phyloP scores from a whole-genome alignment of 2,888 invertebrate genomes.

The Orthosia incerta region DNA sequence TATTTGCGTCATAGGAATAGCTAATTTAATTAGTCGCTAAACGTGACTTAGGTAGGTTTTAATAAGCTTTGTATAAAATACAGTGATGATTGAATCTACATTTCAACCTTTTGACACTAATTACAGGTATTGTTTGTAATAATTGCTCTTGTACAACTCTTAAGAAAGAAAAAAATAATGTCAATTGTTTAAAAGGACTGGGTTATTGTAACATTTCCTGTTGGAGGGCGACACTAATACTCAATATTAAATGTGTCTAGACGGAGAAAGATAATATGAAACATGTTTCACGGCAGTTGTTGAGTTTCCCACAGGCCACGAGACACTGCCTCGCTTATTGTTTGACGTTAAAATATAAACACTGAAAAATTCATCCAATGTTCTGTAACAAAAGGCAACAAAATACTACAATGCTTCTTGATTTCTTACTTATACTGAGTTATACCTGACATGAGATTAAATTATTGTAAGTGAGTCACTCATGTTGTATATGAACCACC shows the following conservation, averaged over 20 bases:
- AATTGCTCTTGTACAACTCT: constrained; percentile 28
- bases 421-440: constrained; percentile 25
- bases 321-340: constrained; percentile 57
- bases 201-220: constrained; percentile 40
- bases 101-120: constrained; percentile 22
- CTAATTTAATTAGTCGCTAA: constrained; percentile 5
- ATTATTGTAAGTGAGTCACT: constrained; percentile 20
- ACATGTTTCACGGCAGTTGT: constrained; percentile 74
- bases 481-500: background rate
- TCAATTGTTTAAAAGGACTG: constrained; percentile 17
- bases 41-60: background rate
- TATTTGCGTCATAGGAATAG: background rate
- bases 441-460: background rate
- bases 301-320: constrained; percentile 75
- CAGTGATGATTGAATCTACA: constrained; percentile 1
- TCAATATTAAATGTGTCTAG: constrained; percentile 74
- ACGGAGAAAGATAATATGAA: constrained; percentile 73
- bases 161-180: background rate
- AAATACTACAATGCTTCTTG: constrained; percentile 23
- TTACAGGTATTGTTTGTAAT: constrained; percentile 24
- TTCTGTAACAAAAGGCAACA: constrained; percentile 32
- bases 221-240: constrained; percentile 49
- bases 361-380: constrained; percentile 55
- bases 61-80: background rate
- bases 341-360: constrained; percentile 60